These are phyloP conservation scores for Halichondria panicea DNA, from an alignment of 37 sponge, comb jelly and placozoan genomes.

Conservation along the genomic window DNA sequence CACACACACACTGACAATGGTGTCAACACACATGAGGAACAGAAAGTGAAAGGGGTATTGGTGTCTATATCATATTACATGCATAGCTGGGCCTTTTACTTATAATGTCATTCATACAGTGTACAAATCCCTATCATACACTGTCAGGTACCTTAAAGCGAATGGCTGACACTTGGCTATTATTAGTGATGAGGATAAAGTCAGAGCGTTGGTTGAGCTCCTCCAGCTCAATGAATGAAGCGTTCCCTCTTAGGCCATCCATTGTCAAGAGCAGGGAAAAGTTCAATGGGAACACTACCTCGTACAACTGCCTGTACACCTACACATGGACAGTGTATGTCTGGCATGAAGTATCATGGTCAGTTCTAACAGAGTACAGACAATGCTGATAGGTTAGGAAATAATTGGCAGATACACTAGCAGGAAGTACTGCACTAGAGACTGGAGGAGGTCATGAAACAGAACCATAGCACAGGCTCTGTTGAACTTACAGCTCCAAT, in stretches of 20 bases:
- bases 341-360: no score
- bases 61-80: no score
- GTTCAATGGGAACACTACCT: constrained; percentile 7
- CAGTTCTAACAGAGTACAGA: no score
- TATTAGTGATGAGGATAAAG: not conserved
- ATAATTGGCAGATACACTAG: not conserved
- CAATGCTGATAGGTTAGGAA: no score
- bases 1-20: not conserved
- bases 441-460: not conserved
- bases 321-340: constrained; percentile 8
- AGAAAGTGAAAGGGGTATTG: no score
- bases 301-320: constrained; percentile 47
- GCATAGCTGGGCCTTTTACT: no score
- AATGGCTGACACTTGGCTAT: no score
- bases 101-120: no score
- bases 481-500: constrained; percentile 4
- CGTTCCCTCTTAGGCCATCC: not conserved
- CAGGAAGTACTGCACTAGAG: not conserved
- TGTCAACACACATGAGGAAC: not conserved
- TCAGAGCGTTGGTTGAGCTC: constrained; percentile 30
- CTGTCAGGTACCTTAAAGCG: no score
- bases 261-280: constrained; percentile 10
- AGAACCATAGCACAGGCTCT: not conserved
- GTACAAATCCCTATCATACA: no score
- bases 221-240: not conserved